A percentile compares a stretch with the other conserved stretches of the same genome.
Evolutionary conservation across 2,797 vertebrate genomes (phyloP).

Genomic region (Halcyon smyrnensis): DNA sequence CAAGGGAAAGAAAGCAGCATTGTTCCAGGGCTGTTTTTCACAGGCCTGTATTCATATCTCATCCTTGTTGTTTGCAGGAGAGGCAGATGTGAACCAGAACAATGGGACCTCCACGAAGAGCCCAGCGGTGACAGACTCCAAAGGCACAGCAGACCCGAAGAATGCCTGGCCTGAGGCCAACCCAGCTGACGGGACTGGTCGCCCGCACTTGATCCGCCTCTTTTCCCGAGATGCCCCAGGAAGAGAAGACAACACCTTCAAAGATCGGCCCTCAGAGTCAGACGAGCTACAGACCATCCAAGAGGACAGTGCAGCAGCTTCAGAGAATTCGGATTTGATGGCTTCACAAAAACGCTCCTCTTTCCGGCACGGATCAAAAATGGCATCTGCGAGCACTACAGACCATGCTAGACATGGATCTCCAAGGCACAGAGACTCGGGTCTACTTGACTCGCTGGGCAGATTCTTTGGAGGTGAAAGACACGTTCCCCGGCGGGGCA

Average conservation of each 20-base stretch:
- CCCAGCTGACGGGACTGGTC: conserved; percentile 89
- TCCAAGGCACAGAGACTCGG: conserved; percentile 90
- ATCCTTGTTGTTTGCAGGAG: conserved; percentile 95
- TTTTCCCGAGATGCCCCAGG: conserved; percentile 99
- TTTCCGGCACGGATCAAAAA: conserved; percentile 84
- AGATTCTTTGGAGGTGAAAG: conserved; percentile 96
- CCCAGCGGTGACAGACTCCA: conserved; percentile 95
- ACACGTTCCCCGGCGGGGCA: conserved; percentile 92
- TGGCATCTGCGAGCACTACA: conserved; percentile 93
- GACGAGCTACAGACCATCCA: conserved; percentile 98
- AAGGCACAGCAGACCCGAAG: conserved; percentile 86
- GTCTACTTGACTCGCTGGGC: conserved; percentile 95
- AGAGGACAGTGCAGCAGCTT: conserved; percentile 89
- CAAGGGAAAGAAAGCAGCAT: conserved; percentile 79
- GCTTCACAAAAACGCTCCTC: conserved; percentile 91
- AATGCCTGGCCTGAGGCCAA: conserved; percentile 86
- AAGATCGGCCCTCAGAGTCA: conserved; percentile 98
- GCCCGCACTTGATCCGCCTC: conserved; percentile 99
- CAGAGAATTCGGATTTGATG: conserved; percentile 88
- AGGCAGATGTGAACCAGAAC: conserved; percentile 96
- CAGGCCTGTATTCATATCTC: conserved; percentile 89
- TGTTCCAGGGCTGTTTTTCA: conserved; percentile 84
- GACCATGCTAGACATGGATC: conserved; percentile 86
- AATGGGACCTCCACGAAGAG: conserved; percentile 92
- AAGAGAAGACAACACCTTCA: conserved; percentile 99